Evolutionary conservation across 1,140 invertebrate species (phyloP), one percentile per base, ranked within the genome.

Genomic region (Leguminivora glycinivorella): DNA sequence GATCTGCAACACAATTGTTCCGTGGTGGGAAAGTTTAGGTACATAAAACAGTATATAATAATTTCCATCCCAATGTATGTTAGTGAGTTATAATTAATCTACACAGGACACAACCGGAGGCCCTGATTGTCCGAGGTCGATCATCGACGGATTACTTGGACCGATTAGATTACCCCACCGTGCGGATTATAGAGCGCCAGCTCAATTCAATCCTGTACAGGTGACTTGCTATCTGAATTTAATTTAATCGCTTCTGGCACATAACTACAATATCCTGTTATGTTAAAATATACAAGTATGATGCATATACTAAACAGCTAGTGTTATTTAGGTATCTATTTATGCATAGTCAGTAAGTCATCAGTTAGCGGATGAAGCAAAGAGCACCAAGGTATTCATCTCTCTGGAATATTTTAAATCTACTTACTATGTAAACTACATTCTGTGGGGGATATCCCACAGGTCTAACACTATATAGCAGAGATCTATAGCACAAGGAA

Each of bases 101-200:
- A 0, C 5, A 43, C 6, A 43, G 40, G 40, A n/a, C n/a, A 43
- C 12, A 43, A 38, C 14, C n/a, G 40, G 40, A 17, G 4, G 19
- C 47, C 9, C 19, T 52, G 47, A 22, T 52, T 47, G n/a, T 22
- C 19, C 9, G 0, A 3, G 7, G 7, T 52, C 47, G 19, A 52
- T n/a, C 47, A 52, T 22, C 47, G 19, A 52, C 10, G 19, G 47
- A 52, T 52, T 52, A 52, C 47, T 52, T 52, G 47, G 10, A 52
- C 17, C 47, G 47, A 52, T 52, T 52, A 52, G 47, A 52, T 52
- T 52, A 52, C 19, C n/a, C n/a, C 6, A 17, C 47, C 9, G n/a
- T 19, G 47, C 47, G 47, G 47, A 52, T 52, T 52, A 52, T 52
- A 52, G 6, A 52, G 47, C 19, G 19, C 10, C 47, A 22, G 47